Conservation (phyloP, 2,113 vertebrate species). For the Calyptomena viridis region DNA sequence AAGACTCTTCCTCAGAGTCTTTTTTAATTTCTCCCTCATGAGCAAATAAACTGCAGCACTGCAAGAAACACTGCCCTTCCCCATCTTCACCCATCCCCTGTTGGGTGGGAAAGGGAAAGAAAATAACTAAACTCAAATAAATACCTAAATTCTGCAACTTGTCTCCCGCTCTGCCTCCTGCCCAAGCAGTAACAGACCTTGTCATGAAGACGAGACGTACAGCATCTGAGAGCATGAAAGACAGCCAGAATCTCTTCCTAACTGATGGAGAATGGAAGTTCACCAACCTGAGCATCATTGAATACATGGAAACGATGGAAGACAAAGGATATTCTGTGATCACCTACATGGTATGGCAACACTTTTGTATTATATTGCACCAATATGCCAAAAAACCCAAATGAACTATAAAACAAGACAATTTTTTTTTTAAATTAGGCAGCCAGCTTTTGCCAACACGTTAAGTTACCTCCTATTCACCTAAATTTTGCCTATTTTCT, state of each 20-base stretch:
- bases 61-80: not conserved
- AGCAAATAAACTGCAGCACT: not conserved
- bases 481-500: not conserved
- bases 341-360: not conserved
- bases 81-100: not conserved
- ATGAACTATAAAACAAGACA: fast-evolving
- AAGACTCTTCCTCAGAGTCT: not conserved
- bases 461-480: not conserved
- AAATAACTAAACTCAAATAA: not conserved
- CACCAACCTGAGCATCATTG: slow-evolving; percentile 25
- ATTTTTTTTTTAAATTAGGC: not conserved
- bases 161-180: not conserved
- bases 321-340: not conserved
- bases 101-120: not conserved
- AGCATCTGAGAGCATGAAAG: not conserved
- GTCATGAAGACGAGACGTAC: not conserved
- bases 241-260: not conserved
- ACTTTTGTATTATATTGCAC: not conserved
- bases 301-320: fast-evolving
- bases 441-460: not conserved
- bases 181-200: slow-evolving; percentile 26
- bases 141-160: not conserved
- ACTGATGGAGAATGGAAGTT: slow-evolving; percentile 64
- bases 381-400: not conserved
- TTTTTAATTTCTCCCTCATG: not conserved